phyloP scores from a whole-genome alignment of 1,140 invertebrate genomes.

The Cydia amplana region DNA sequence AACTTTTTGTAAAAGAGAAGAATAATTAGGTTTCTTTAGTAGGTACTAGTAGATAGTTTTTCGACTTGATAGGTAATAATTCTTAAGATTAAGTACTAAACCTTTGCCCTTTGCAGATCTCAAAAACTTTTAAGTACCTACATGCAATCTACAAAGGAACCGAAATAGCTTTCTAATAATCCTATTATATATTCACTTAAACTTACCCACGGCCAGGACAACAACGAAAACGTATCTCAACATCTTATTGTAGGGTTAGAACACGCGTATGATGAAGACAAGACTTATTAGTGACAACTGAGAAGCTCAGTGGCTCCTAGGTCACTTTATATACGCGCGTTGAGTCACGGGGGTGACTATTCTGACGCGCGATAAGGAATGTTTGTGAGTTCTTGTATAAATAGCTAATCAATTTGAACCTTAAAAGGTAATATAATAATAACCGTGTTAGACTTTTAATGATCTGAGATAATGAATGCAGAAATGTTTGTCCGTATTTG shows the following conservation, averaged over 20 bases:
- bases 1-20: too few species aligned
- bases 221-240: slow-evolving; percentile 48
- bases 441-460: slow-evolving; percentile 13
- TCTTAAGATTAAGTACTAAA: too few species aligned
- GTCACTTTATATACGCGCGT: slow-evolving; percentile 46
- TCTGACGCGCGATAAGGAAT: slow-evolving; percentile 36
- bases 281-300: slow-evolving; percentile 46
- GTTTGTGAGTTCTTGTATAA: slow-evolving; percentile 10
- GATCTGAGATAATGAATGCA: neutral
- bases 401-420: slow-evolving; percentile 9
- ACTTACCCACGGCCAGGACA: slow-evolving; percentile 53
- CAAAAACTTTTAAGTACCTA: too few species aligned
- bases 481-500: slow-evolving; percentile 21
- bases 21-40: too few species aligned
- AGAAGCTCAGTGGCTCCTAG: slow-evolving; percentile 38
- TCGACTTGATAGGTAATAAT: too few species aligned
- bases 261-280: slow-evolving; percentile 11
- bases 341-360: slow-evolving; percentile 42
- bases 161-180: neutral
- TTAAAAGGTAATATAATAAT: slow-evolving; percentile 21
- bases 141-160: too few species aligned
- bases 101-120: too few species aligned
- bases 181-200: neutral
- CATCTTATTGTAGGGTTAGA: slow-evolving; percentile 43
- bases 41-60: too few species aligned